Evolutionary conservation across 2,113 vertebrate species (phyloP).

Genomic region (Benitochromis conjunctus): DNA sequence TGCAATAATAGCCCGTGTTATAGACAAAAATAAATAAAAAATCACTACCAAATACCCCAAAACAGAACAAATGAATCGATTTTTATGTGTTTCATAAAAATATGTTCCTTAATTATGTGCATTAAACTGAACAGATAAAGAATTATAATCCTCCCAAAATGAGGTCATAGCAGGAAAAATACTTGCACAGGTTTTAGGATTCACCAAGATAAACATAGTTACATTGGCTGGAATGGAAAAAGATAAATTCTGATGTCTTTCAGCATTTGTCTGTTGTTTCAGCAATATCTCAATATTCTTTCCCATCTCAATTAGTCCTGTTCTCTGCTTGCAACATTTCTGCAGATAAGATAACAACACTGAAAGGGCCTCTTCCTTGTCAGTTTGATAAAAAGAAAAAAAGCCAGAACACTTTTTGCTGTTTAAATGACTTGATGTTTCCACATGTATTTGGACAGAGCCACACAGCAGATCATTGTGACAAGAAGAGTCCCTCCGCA

Average conservation of each 20-base stretch:
- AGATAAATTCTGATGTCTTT: background rate
- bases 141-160: background rate
- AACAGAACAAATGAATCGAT: background rate
- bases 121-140: background rate
- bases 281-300: background rate
- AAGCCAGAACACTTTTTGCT: background rate
- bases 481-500: slow-evolving; percentile 79
- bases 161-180: background rate
- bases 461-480: slow-evolving; percentile 75
- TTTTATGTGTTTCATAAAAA: background rate
- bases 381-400: background rate
- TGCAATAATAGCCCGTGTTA: background rate
- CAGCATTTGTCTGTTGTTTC: background rate
- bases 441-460: slow-evolving; percentile 77
- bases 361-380: background rate
- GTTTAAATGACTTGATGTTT: slow-evolving; percentile 60
- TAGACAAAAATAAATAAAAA: background rate
- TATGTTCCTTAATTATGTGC: background rate
- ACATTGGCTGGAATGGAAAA: background rate
- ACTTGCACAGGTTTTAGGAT: background rate
- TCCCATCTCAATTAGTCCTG: background rate
- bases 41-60: background rate
- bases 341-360: background rate
- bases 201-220: background rate
- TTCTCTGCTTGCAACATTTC: background rate